Percentiles rank a stretch among this genome's conserved stretches.
Evolutionary conservation across 2,888 invertebrate genomes (phyloP).

Genomic region (Aleiodes alternator): DNA sequence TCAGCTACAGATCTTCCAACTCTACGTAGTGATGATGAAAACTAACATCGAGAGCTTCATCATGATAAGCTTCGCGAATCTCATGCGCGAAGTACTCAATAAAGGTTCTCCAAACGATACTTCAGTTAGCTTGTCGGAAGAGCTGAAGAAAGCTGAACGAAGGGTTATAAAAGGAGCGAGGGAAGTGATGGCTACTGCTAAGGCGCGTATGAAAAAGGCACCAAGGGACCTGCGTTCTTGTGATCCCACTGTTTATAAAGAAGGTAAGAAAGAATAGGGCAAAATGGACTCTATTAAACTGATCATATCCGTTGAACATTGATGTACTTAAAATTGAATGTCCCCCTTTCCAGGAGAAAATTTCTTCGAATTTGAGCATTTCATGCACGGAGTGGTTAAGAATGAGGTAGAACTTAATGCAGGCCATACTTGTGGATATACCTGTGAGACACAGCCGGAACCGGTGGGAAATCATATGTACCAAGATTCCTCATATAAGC

Average conservation of each 20-base stretch:
- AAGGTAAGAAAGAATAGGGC: neutral
- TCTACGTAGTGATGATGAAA: neutral
- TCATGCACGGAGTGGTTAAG: no score
- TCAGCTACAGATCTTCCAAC: neutral
- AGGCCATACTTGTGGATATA: no score
- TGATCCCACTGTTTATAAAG: neutral
- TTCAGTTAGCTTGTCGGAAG: neutral
- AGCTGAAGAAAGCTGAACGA: neutral
- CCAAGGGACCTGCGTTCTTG: conserved; percentile 9
- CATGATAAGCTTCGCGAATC: neutral
- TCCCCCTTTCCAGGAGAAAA: neutral
- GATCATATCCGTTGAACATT: no score
- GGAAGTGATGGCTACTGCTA: neutral
- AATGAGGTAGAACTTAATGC: no score
- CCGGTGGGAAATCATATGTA: no score
- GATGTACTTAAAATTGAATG: no score
- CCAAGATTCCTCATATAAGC: no score
- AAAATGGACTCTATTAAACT: no score
- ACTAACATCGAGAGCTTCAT: neutral
- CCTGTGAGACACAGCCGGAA: no score
- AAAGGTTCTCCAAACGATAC: neutral
- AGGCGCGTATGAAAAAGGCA: neutral
- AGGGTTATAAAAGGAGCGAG: neutral
- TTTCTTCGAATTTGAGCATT: neutral
- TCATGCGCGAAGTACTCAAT: neutral